A percentile compares a stretch with the other conserved stretches of the same genome.
phyloP scores from a whole-genome alignment of 2,888 invertebrate species.

The Ceriagrion tenellum region DNA sequence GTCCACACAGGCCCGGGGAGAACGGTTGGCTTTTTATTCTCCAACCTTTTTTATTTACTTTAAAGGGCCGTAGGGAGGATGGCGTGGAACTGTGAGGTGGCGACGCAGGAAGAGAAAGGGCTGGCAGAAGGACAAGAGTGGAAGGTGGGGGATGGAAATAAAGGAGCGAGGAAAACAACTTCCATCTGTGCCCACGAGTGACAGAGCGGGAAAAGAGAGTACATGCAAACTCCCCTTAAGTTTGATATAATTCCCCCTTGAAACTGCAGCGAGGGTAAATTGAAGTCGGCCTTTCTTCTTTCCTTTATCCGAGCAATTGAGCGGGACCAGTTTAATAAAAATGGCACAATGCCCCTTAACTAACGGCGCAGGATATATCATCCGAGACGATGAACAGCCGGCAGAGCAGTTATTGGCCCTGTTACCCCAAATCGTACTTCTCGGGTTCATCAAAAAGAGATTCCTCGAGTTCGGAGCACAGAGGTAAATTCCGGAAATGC shows the following conservation, averaged over 20 bases:
- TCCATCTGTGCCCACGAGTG: conserved; percentile 13
- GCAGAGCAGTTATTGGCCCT: background rate
- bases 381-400: background rate
- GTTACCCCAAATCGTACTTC: background rate
- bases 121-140: too few relatives aligned
- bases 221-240: background rate
- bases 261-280: conserved; percentile 23
- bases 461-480: background rate
- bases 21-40: background rate
- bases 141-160: background rate
- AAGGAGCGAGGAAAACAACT: conserved; percentile 33
- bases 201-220: background rate
- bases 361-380: conserved; percentile 8
- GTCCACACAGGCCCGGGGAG: background rate
- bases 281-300: background rate
- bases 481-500: background rate
- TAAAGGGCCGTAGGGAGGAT: background rate
- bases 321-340: background rate
- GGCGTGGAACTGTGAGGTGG: background rate
- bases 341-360: conserved; percentile 19
- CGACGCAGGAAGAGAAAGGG: background rate
- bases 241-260: background rate
- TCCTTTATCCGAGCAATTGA: background rate
- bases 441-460: background rate
- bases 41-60: background rate